Base-by-base conservation (phyloP, 1,140 invertebrate genomes). In the Euwallacea fornicatus region DNA sequence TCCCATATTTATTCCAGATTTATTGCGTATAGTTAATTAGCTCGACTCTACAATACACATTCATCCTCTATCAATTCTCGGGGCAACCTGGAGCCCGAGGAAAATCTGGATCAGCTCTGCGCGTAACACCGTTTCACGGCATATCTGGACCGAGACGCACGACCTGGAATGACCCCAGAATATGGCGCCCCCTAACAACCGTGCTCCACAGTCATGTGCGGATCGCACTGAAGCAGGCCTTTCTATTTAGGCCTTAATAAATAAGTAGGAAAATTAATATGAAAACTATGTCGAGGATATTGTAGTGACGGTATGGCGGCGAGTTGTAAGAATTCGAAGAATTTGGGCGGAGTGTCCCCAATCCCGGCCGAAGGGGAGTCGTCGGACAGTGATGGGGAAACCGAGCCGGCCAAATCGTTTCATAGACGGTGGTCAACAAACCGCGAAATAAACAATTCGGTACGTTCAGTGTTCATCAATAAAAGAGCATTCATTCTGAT, bases 341-440 rank as follows among this genome's bases (percentile, higher is more conserved):
- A 75, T 75, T 75, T 78, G 72, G 73, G 72, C 62, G 71, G 75
- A 55, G 76, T 73, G 66, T 78, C 78, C 47, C 77, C 79, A 58
- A 76, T 75, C 42, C 75, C 75, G 11, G 75, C 71, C 53, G 76
- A 74, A n/a, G 84, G 86, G 63, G 86, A 87, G 70, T 86, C 85
- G 55, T 88, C 88, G 11, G 88, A 89, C 76, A 89, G 88, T 76
- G 89, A 90, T 80, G 86, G 85, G 69, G 89, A 90, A 81, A 84
- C 85, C 15, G 88, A 88, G 77, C 87, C 88, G 71, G 87, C 87
- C 46, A 85, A 81, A 79, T 86, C 86, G 69, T 90, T 89, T 79
- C 87, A 88, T 76, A 82, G 88, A 78, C 84, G 87, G 75, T 83
- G 89, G 75, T 90, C 88, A 62, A 89, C 86, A 56, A 88, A 89